A percentile compares a stretch with the other conserved stretches of the same genome.
These are phyloP conservation scores for Tursiops truncatus DNA, from an alignment of 2,113 vertebrate species.

Conservation along the genomic window DNA sequence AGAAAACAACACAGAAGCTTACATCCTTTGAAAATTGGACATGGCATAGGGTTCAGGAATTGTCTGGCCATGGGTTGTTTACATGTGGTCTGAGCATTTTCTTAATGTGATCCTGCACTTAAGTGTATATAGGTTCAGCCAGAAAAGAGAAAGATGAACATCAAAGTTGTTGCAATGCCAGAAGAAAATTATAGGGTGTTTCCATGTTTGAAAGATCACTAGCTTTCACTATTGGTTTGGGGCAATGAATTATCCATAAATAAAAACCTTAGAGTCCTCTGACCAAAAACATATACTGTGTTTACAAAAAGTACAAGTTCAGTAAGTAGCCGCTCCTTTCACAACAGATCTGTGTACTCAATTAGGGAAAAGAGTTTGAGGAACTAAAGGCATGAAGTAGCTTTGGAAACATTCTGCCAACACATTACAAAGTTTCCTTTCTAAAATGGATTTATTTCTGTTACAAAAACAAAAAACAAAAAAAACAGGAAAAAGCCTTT, in stretches of 20 bases:
- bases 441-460: background rate
- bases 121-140: constrained; percentile 81
- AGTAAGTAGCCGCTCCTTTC: constrained; percentile 34
- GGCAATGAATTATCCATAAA: constrained; percentile 83
- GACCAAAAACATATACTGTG: constrained; percentile 78
- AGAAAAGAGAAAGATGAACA: constrained; percentile 83
- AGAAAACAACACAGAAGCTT: constrained; percentile 59
- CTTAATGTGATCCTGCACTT: constrained; percentile 80
- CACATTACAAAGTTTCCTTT: background rate
- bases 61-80: constrained; percentile 83
- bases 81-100: constrained; percentile 81
- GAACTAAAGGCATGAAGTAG: background rate
- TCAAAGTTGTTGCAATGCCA: constrained; percentile 81
- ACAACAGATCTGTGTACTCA: constrained; percentile 43
- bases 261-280: constrained; percentile 65
- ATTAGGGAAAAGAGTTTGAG: background rate
- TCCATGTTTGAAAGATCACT: constrained; percentile 85
- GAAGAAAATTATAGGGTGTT: constrained; percentile 86
- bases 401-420: constrained; percentile 20
- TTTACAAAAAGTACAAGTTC: constrained; percentile 75
- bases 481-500: background rate
- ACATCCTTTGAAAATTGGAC: constrained; percentile 80
- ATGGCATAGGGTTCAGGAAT: constrained; percentile 78
- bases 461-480: background rate
- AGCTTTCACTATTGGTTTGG: constrained; percentile 83